These are phyloP conservation scores for Bombycilla garrulus DNA, from an alignment of 2,113 vertebrate species.

Conservation along the genomic window DNA sequence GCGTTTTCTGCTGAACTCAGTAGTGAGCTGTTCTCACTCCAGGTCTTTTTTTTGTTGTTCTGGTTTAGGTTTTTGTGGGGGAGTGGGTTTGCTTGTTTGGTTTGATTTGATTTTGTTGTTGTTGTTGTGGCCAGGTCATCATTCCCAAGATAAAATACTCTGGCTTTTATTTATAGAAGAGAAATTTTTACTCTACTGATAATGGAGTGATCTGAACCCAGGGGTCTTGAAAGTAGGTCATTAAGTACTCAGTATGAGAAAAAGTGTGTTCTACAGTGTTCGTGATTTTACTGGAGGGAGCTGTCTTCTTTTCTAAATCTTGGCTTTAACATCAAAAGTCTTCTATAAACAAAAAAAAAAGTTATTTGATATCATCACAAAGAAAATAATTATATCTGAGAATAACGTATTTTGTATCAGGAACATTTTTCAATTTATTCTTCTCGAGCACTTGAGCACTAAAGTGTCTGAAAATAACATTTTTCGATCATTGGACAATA, in stretches of 20 bases:
- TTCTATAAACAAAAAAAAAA: not conserved
- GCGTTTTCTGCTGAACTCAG: not conserved
- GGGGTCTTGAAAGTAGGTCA: not conserved
- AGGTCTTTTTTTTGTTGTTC: not conserved
- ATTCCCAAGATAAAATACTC: not conserved
- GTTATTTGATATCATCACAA: not conserved
- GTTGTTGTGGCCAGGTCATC: not conserved
- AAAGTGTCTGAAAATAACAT: slow-evolving; percentile 28
- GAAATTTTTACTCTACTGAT: not conserved
- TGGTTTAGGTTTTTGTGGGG: not conserved
- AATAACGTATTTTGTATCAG: slow-evolving; percentile 10
- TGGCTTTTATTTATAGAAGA: not conserved
- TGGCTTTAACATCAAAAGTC: not conserved
- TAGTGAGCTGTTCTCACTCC: not conserved
- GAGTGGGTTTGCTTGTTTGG: not conserved
- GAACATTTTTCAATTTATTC: slow-evolving; percentile 44
- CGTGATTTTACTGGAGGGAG: not conserved
- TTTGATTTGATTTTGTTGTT: not conserved
- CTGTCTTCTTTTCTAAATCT: not conserved
- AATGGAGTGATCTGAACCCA: not conserved
- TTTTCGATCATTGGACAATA: slow-evolving; percentile 19
- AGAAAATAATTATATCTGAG: slow-evolving; percentile 14
- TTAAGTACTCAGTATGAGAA: not conserved
- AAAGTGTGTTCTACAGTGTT: not conserved
- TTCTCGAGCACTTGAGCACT: not conserved